These are phyloP conservation scores for Xenopus laevis DNA, from an alignment of 2,113 vertebrate species.

Conservation along the genomic window DNA sequence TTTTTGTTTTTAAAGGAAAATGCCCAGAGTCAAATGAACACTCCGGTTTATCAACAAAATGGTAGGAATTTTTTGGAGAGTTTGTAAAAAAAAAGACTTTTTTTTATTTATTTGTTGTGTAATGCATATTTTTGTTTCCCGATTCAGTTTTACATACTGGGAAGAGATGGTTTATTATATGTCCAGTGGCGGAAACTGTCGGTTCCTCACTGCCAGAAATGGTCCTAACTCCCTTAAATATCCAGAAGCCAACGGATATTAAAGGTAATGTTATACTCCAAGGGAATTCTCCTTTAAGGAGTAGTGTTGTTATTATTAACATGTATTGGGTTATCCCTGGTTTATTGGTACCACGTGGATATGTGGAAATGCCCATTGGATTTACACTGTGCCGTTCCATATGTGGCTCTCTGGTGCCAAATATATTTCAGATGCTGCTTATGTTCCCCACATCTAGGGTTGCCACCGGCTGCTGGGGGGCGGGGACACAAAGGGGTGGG, in stretches of 20 bases:
- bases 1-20: slow-evolving; percentile 59
- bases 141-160: slow-evolving; percentile 71
- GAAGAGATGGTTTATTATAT: slow-evolving; percentile 95
- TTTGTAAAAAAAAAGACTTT: not conserved
- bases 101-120: not conserved
- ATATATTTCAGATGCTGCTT: too few relatives aligned
- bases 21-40: slow-evolving; percentile 68
- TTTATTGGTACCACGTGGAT: too few relatives aligned
- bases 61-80: slow-evolving; percentile 62
- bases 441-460: too few relatives aligned
- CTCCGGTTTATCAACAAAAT: slow-evolving; percentile 90
- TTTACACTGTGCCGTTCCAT: too few relatives aligned
- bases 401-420: too few relatives aligned
- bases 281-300: too few relatives aligned
- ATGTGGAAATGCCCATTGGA: too few relatives aligned
- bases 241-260: slow-evolving; percentile 58
- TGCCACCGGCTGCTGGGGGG: too few relatives aligned
- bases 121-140: not conserved
- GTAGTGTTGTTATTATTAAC: too few relatives aligned
- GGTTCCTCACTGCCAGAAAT: slow-evolving; percentile 57
- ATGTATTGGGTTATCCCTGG: too few relatives aligned
- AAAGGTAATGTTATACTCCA: not conserved
- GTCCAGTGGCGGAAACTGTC: slow-evolving; percentile 88
- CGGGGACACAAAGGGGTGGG: too few relatives aligned
- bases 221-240: slow-evolving; percentile 59